phyloP scores from a whole-genome alignment of 2,888 invertebrate genomes.

The Agrotis puta region DNA sequence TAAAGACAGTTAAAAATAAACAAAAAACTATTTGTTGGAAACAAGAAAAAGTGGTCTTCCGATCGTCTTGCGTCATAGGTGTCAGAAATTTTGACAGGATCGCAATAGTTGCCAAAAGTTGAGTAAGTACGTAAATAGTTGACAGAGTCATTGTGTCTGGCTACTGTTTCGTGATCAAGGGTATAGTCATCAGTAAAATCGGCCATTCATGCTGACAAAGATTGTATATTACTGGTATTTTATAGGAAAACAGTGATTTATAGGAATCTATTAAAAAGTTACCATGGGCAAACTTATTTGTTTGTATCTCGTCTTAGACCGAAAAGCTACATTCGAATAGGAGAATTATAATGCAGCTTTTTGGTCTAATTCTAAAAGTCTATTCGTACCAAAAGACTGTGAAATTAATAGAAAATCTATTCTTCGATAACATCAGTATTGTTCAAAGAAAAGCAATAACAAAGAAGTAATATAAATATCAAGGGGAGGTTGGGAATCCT shows the following conservation, averaged over 20 bases:
- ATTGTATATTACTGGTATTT: not conserved
- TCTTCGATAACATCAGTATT: too few species aligned
- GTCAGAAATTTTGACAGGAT: slow-evolving; percentile 24
- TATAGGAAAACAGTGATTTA: not conserved
- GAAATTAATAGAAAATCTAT: too few species aligned
- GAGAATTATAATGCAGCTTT: not conserved
- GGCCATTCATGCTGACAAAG: not conserved
- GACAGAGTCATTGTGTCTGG: not conserved
- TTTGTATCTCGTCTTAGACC: too few species aligned
- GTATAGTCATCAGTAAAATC: not conserved
- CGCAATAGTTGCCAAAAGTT: slow-evolving; percentile 33
- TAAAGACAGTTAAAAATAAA: slow-evolving; percentile 19
- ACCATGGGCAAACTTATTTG: too few species aligned
- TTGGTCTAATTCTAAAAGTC: too few species aligned
- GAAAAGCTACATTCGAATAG: not conserved
- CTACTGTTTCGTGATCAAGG: not conserved
- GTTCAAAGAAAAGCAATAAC: not conserved
- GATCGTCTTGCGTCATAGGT: slow-evolving; percentile 31
- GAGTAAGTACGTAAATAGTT: slow-evolving; percentile 24
- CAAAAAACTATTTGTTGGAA: not conserved
- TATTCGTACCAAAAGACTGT: too few species aligned
- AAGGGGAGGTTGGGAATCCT: too few species aligned
- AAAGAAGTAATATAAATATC: too few species aligned
- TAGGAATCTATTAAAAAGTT: not conserved
- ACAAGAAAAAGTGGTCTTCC: slow-evolving; percentile 21